Percentiles rank a stretch among this genome's conserved stretches.
Evolutionary conservation across 2,888 invertebrate species (phyloP).

Genomic region (Stratiomys singularior): DNA sequence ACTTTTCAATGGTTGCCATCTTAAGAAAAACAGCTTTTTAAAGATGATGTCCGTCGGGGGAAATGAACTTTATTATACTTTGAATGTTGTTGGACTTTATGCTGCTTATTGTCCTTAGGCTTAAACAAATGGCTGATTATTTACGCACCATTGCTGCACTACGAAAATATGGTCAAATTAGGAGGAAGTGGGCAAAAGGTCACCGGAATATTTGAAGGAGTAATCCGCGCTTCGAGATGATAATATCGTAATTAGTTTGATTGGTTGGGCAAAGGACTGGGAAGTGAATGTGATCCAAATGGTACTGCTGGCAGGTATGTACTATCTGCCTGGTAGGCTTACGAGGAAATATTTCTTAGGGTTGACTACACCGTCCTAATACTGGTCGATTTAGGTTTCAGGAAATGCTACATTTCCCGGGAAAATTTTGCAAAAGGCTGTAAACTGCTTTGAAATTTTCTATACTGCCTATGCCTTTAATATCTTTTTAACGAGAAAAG

Average conservation of each 20-base stretch:
- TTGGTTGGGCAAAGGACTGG: background rate
- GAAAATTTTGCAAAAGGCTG: no score
- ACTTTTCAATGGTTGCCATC: background rate
- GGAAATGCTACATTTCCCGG: no score
- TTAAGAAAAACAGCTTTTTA: background rate
- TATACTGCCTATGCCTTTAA: no score
- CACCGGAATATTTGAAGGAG: background rate
- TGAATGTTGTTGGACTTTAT: background rate
- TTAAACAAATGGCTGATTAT: background rate
- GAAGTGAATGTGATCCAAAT: background rate
- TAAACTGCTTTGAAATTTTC: no score
- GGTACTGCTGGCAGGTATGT: no score
- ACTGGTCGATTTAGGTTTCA: no score
- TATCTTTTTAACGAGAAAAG: no score
- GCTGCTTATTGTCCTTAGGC: background rate
- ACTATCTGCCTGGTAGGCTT: no score
- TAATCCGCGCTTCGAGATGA: background rate
- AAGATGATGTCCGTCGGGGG: background rate
- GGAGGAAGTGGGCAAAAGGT: background rate
- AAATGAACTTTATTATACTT: background rate
- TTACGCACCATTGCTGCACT: background rate
- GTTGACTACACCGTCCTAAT: no score
- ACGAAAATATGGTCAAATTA: constrained; percentile 3
- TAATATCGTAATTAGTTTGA: background rate
- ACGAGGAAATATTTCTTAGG: no score